These are phyloP conservation scores for Montipora foliosa DNA, from an alignment of 64 coral and sea anemone species.

Conservation along the genomic window DNA sequence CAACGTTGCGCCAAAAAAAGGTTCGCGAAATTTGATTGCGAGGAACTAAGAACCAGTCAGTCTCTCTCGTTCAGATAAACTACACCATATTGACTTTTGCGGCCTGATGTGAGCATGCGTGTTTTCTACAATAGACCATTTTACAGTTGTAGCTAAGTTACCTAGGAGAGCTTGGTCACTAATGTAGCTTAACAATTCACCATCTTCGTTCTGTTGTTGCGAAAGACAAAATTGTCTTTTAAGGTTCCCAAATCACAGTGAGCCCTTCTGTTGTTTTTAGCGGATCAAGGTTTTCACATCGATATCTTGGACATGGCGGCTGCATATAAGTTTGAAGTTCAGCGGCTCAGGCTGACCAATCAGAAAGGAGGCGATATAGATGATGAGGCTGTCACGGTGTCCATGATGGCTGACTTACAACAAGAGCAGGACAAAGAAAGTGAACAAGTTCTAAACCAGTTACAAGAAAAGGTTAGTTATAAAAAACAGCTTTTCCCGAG, in stretches of 20 bases:
- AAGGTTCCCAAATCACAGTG: neutral
- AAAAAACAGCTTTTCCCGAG: neutral
- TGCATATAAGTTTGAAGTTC: constrained; percentile 88
- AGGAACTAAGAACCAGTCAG: no score
- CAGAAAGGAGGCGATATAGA: constrained; percentile 63
- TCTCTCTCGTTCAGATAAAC: no score
- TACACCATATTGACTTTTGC: no score
- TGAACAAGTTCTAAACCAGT: constrained; percentile 72
- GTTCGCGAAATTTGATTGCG: no score
- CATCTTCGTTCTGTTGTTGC: no score
- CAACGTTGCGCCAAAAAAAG: no score
- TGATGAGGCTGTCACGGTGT: constrained; percentile 69
- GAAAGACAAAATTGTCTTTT: no score
- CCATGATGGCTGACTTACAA: constrained; percentile 89
- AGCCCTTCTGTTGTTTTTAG: constrained; percentile 18
- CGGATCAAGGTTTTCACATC: constrained; percentile 86
- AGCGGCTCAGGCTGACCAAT: constrained; percentile 51
- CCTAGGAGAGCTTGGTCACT: no score
- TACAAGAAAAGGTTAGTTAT: constrained; percentile 84
- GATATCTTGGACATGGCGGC: constrained; percentile 94
- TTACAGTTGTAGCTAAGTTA: no score
- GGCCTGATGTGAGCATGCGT: no score
- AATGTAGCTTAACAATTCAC: no score
- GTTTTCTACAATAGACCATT: no score
- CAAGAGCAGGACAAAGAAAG: constrained; percentile 85